phyloP scores from a whole-genome alignment of 37 sponge, comb jelly and placozoan genomes.

The Bolinopsis microptera region DNA sequence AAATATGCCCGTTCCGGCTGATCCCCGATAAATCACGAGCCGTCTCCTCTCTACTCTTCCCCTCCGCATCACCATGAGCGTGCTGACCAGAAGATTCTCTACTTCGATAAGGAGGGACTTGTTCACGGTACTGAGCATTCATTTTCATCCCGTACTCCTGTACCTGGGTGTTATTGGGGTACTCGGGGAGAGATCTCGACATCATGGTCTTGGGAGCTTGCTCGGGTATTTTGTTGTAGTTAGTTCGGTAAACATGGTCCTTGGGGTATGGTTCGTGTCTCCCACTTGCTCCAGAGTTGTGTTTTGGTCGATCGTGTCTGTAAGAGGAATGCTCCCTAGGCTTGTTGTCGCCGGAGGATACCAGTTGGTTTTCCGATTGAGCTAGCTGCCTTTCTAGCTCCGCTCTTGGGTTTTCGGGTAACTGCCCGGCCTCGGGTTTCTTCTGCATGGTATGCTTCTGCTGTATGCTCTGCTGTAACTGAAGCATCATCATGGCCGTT shows the following conservation, averaged over 20 bases:
- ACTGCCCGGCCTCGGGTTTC: not conserved
- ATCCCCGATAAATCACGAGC: not conserved
- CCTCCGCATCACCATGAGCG: not conserved
- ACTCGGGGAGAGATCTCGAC: not conserved
- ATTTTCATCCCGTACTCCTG: not conserved
- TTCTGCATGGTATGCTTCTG: slow-evolving; percentile 25
- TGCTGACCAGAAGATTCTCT: not conserved
- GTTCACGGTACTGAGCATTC: not conserved
- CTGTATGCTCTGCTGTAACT: slow-evolving; percentile 8
- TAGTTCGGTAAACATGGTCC: not conserved
- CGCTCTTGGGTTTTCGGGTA: slow-evolving; percentile 14
- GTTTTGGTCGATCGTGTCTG: not conserved
- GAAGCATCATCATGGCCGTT: slow-evolving; percentile 56
- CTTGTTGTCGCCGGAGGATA: not conserved
- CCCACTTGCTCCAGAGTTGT: not conserved
- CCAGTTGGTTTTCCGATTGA: not conserved
- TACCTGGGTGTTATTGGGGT: not conserved
- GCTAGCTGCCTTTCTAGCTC: slow-evolving; percentile 47
- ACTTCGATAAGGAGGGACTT: not conserved
- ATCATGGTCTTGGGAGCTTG: not conserved
- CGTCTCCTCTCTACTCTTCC: not conserved
- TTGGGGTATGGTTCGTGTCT: not conserved
- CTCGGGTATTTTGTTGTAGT: not conserved
- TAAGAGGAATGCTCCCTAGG: not conserved
- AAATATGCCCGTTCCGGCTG: not conserved